Conservation (phyloP, 2,113 vertebrate species). For the Sula dactylatra region DNA sequence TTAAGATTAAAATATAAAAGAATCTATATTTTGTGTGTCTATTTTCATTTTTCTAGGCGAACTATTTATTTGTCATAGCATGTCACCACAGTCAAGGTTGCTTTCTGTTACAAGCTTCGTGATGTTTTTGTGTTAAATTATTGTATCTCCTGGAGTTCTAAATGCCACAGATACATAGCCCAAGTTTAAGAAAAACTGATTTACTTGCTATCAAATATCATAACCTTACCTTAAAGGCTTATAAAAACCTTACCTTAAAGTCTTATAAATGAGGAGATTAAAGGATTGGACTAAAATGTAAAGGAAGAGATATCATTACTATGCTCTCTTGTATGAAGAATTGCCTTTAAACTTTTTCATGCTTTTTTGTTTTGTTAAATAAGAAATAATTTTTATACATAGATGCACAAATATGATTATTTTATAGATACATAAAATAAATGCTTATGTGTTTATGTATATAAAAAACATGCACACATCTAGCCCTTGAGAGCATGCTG, state of each 20-base stretch:
- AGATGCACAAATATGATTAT: background rate
- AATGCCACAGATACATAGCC: background rate
- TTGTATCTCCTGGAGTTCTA: background rate
- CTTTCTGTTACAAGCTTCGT: background rate
- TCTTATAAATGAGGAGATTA: background rate
- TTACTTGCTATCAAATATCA: background rate
- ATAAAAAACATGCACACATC: background rate
- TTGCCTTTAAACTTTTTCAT: background rate
- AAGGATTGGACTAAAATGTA: background rate
- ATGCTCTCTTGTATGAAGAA: background rate
- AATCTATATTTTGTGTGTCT: background rate
- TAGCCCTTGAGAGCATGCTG: background rate
- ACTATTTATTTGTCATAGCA: background rate
- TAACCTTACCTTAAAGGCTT: background rate
- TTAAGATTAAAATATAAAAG: background rate
- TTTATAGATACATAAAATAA: background rate
- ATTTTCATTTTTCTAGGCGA: background rate
- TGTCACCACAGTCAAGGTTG: background rate
- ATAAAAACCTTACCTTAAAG: background rate
- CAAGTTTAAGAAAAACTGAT: background rate
- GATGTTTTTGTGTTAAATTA: background rate
- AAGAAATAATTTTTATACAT: background rate
- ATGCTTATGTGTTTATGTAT: background rate
- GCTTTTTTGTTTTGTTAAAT: background rate
- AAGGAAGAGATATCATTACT: background rate